Evolutionary conservation across 2,113 vertebrate species (phyloP).

Genomic region (Peromyscus californicus): DNA sequence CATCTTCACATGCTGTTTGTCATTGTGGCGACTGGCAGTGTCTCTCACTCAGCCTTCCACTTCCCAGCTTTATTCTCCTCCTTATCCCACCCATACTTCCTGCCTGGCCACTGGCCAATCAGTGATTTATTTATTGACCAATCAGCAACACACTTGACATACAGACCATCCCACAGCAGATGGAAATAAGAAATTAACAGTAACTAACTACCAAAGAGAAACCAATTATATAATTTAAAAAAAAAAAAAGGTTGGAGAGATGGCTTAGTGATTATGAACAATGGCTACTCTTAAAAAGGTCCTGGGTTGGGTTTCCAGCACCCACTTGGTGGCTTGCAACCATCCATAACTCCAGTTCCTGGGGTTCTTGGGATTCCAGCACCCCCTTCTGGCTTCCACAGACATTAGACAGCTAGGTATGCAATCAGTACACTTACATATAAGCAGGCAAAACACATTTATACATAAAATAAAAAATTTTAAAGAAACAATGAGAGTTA

Average conservation of each 20-base stretch:
- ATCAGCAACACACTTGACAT: too few species aligned
- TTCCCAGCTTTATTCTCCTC: too few species aligned
- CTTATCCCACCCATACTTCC: too few species aligned
- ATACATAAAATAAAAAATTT: neutral
- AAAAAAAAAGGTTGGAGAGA: neutral
- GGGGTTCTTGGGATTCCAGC: too few species aligned
- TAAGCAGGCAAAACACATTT: neutral
- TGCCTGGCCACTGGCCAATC: too few species aligned
- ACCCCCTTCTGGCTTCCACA: neutral
- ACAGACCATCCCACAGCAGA: too few species aligned
- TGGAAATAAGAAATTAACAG: conserved; percentile 9
- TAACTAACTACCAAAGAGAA: neutral
- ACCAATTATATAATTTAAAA: neutral
- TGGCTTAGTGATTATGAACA: neutral
- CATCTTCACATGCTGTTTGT: too few species aligned
- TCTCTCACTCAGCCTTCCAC: too few species aligned
- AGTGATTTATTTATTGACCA: too few species aligned
- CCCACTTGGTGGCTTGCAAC: neutral
- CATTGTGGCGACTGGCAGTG: too few species aligned
- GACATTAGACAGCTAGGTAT: neutral
- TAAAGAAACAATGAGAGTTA: neutral
- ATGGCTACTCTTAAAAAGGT: neutral
- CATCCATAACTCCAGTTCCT: neutral
- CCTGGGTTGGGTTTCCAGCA: neutral
- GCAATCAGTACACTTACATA: neutral